These are phyloP conservation scores for Phragmatobia fuliginosa DNA, from an alignment of 2,888 invertebrate species.

Conservation along the genomic window DNA sequence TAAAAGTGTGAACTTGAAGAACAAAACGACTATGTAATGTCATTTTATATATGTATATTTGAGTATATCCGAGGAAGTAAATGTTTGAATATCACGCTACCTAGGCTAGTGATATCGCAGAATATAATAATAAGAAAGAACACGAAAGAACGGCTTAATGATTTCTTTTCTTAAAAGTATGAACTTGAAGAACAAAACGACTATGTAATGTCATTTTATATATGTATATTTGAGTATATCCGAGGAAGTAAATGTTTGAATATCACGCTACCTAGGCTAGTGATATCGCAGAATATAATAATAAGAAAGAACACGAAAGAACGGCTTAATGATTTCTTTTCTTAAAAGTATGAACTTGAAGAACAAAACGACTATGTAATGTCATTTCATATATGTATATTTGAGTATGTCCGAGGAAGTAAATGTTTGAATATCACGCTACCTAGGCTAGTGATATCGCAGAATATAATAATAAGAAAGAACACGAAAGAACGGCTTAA, in stretches of 20 bases:
- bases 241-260: not conserved
- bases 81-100: not conserved
- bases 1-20: constrained; percentile 30
- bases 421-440: not conserved
- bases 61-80: not conserved
- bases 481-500: constrained; percentile 30
- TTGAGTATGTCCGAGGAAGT: not conserved
- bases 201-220: constrained; percentile 15
- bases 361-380: constrained; percentile 30
- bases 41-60: not conserved
- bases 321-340: constrained; percentile 32
- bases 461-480: not conserved
- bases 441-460: not conserved
- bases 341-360: constrained; percentile 30
- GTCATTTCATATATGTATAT: not conserved
- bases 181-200: constrained; percentile 32
- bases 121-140: too few species aligned
- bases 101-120: not conserved
- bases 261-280: not conserved
- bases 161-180: constrained; percentile 33
- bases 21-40: constrained; percentile 26
- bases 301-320: too few species aligned
- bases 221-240: not conserved
- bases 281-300: not conserved
- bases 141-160: constrained; percentile 30